Base-by-base conservation (phyloP, 2,113 vertebrate species). In the Gobius niger region DNA sequence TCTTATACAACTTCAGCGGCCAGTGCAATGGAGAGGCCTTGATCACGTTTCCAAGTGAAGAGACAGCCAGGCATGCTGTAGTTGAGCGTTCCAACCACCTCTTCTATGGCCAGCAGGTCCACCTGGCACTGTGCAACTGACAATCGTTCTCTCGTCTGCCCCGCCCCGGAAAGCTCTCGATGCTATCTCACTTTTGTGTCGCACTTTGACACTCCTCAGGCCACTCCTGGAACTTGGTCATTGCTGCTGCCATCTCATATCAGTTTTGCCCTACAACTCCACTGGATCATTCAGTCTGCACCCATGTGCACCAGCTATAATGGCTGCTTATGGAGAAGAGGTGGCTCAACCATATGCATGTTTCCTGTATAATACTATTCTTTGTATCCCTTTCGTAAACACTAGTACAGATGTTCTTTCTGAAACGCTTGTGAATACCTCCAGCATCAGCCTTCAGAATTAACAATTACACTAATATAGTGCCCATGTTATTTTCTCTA, bases 21-120 rank as follows among this genome's bases (percentile, higher is more conserved):
- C 94, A 95, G 88, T 94, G 94, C 88, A 95, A 94, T n/a, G 95
- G 95, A 3, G 95, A 96, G 86, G 95, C 95, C 0, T 81, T 96
- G 80, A 90, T 97, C 87, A 95, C 94, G 70, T 97, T 96, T 75
- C 93, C 95, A 63, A 95, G 91, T 24, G 91, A 94, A 87, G 95
- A 95, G 76, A 71, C 88, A 0, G 95, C 95, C 62, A 90, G 90
- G 81, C 93, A 73, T 63, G 95, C 95, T 6, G 90, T 97, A 75
- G 88, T 90, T 3, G 94, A 96, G 89, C 91, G 90, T 74, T 93
- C 93, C 0, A 93, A 89, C 70, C 89, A 90, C 68, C 85, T 85
- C 47, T 90, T 96, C 87, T 94, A 93, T 9, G 91, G 92, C 81
- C 90, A 86, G 86, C 92, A 50, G 75, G 81, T 96, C 79, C 91